Percentiles rank a stretch among this genome's conserved stretches.
phyloP scores from a whole-genome alignment of 2,888 invertebrate genomes.

The Cephus runcator region DNA sequence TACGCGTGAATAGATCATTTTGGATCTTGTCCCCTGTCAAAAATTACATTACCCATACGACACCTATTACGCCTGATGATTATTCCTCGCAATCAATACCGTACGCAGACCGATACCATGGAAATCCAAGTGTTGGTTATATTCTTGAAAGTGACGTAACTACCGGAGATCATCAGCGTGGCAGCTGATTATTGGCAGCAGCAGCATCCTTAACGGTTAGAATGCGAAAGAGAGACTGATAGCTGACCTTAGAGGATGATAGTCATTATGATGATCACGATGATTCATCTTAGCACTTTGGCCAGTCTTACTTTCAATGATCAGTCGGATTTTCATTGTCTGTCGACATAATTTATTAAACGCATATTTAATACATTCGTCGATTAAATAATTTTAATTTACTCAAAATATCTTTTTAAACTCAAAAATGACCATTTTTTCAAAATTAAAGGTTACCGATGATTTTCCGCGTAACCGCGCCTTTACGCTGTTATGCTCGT shows the following conservation, averaged over 20 bases:
- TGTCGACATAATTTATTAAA: background rate
- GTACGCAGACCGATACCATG: slow-evolving; percentile 7
- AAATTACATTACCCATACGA: background rate
- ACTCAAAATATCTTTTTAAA: background rate
- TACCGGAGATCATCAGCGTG: slow-evolving; percentile 18
- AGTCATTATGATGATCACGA: slow-evolving; percentile 9
- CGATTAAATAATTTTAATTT: background rate
- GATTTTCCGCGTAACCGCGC: background rate
- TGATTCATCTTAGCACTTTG: slow-evolving; percentile 30
- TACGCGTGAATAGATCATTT: background rate
- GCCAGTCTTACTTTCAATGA: slow-evolving; percentile 12
- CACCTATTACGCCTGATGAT: background rate
- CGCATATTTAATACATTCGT: background rate
- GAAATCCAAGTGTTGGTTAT: slow-evolving; percentile 22
- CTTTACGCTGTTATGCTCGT: slow-evolving; percentile 8
- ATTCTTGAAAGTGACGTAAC: slow-evolving; percentile 31
- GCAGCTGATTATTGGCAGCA: background rate
- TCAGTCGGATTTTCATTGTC: slow-evolving; percentile 20
- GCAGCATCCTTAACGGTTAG: background rate
- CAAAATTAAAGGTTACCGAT: too few species aligned
- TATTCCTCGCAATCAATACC: slow-evolving; percentile 15
- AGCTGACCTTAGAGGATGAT: background rate
- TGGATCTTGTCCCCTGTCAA: background rate
- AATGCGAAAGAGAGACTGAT: background rate
- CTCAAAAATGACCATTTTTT: background rate